Conservation (phyloP, 2,113 vertebrate species). For the Thamnaconus septentrionalis region DNA sequence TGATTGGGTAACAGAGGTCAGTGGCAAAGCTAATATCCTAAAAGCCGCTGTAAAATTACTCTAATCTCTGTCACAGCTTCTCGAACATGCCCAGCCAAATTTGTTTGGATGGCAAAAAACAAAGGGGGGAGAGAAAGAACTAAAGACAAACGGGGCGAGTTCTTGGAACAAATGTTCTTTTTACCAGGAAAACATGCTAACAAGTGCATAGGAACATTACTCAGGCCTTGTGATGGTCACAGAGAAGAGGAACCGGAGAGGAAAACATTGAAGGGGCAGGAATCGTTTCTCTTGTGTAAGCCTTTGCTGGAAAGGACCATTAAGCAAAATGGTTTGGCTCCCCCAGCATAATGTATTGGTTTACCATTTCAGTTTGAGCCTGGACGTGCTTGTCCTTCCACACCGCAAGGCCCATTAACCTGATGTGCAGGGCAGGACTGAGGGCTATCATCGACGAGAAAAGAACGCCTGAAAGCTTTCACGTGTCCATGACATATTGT, state of each 20-base stretch:
- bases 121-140: slow-evolving; percentile 29
- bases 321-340: slow-evolving; percentile 73
- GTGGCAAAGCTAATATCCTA: slow-evolving; percentile 42
- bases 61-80: slow-evolving; percentile 48
- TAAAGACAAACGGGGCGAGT: slow-evolving; percentile 55
- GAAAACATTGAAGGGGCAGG: slow-evolving; percentile 66
- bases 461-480: slow-evolving; percentile 73
- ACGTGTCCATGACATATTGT: slow-evolving; percentile 74
- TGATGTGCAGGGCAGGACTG: slow-evolving; percentile 68
- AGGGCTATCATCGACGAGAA: slow-evolving; percentile 65
- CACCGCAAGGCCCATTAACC: slow-evolving; percentile 76
- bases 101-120: slow-evolving; percentile 40
- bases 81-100: slow-evolving; percentile 65
- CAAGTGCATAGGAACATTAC: slow-evolving; percentile 82
- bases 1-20: slow-evolving; percentile 34
- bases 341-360: slow-evolving; percentile 75
- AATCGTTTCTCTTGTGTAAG: slow-evolving; percentile 71
- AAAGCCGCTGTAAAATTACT: slow-evolving; percentile 54
- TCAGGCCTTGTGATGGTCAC: slow-evolving; percentile 74
- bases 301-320: slow-evolving; percentile 74
- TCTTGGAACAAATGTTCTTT: slow-evolving; percentile 64
- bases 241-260: slow-evolving; percentile 63
- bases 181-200: slow-evolving; percentile 74
- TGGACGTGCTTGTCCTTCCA: slow-evolving; percentile 71
- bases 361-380: slow-evolving; percentile 73